Evolutionary conservation across 2,797 vertebrate genomes (phyloP).

Genomic region (Cygnus olor): DNA sequence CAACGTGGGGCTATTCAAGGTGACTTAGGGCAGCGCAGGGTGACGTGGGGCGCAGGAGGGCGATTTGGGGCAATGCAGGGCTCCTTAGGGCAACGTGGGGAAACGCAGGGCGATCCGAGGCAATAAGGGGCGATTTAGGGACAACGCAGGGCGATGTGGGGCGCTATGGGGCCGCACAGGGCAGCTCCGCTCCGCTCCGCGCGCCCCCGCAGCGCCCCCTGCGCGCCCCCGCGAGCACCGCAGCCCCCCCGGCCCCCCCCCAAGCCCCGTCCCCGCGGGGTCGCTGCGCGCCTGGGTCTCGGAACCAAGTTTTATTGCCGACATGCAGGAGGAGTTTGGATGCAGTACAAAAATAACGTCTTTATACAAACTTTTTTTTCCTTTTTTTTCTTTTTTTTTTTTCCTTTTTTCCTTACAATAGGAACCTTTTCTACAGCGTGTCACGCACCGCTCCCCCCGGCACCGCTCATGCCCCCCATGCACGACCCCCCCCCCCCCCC

Average conservation of each 20-base stretch:
- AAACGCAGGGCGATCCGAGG: no score
- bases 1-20: no score
- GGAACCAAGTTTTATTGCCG: constrained; percentile 95
- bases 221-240: neutral
- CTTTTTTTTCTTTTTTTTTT: constrained; percentile 69
- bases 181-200: neutral
- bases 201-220: accelerated
- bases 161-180: neutral
- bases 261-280: neutral
- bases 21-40: no score
- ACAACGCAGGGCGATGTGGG: neutral
- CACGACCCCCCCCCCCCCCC: constrained; percentile 42
- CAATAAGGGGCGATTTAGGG: neutral
- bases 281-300: neutral
- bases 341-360: constrained; percentile 99
- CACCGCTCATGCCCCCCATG: constrained; percentile 75
- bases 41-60: no score
- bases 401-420: constrained; percentile 57
- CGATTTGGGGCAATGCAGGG: no score
- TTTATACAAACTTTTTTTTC: constrained; percentile 94
- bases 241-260: neutral
- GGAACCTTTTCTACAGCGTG: constrained; percentile 59
- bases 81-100: no score
- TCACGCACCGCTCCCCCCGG: neutral
- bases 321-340: constrained; percentile 97